phyloP scores from a whole-genome alignment of 2,888 invertebrate genomes.

The Cerastis leucographa region DNA sequence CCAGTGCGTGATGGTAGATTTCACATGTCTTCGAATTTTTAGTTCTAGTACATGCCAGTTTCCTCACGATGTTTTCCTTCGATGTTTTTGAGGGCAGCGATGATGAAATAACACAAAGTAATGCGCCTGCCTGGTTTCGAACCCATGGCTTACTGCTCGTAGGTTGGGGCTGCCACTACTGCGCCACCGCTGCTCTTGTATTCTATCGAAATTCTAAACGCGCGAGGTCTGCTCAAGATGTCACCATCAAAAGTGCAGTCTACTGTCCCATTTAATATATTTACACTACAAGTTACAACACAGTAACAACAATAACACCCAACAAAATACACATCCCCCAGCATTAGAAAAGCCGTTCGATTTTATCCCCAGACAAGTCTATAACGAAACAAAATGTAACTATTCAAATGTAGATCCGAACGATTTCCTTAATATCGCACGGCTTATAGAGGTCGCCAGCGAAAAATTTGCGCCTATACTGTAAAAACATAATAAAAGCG shows the following conservation, averaged over 20 bases:
- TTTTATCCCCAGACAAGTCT: slow-evolving; percentile 60
- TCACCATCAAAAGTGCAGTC: accelerated
- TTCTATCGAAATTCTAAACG: background rate
- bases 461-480: slow-evolving; percentile 71
- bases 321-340: slow-evolving; percentile 26
- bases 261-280: background rate
- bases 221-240: background rate
- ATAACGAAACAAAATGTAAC: slow-evolving; percentile 63
- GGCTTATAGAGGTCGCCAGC: slow-evolving; percentile 74
- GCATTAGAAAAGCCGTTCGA: slow-evolving; percentile 57
- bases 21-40: too few relatives aligned
- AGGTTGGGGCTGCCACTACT: too few relatives aligned
- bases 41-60: too few relatives aligned
- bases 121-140: too few relatives aligned
- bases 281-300: background rate
- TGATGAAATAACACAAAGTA: too few relatives aligned
- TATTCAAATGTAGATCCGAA: slow-evolving; percentile 72
- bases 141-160: too few relatives aligned
- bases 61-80: too few relatives aligned
- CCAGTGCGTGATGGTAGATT: too few relatives aligned
- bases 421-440: slow-evolving; percentile 70
- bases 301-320: slow-evolving; percentile 21
- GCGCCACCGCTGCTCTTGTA: too few relatives aligned
- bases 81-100: too few relatives aligned
- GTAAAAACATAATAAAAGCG: slow-evolving; percentile 73